Base-by-base conservation (phyloP, 2,113 vertebrate genomes). In the Puffinus mauretanicus region DNA sequence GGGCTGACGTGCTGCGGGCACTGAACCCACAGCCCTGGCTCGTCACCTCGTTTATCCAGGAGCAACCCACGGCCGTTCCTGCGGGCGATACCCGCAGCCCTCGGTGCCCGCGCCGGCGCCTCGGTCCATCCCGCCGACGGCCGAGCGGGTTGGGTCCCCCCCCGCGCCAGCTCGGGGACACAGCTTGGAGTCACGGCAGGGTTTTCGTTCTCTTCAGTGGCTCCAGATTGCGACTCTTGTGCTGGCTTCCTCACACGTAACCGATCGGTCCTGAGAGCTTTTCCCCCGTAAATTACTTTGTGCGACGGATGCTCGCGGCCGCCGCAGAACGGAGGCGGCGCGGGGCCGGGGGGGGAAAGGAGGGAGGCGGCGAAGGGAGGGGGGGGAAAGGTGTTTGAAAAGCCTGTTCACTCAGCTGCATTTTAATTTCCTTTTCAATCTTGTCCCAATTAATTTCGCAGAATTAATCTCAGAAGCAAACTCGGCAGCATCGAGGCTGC, bases 361-460 rank as follows among this genome's bases (percentile, higher is more conserved):
- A 70, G 40, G 44, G 40, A 38, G 62, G 40, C 2, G 10, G 46
- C 1, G 20, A 11, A 40, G 25, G 36, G 21, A 16, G 18, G 9
- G 4, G 32, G 81, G 51, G 60, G 36, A 95, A 97, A 98, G 97
- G 98, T 98, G 98, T 98, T 97, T 89, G 97, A 96, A 96, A 97
- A 96, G 97, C 97, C 97, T 98, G 98, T 97, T 98, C 98, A 97
- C 97, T 98, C 98, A 98, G 97, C 98, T 98, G 98, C 97, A 94
- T 98, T 98, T 98, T 98, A 98, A 98, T 98, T 98, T 98, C 98
- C 98, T 98, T 98, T 98, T 98, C 99, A 98, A 98, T 99, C 98
- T 98, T 99, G 98, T 98, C 98, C 98, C 98, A 99, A 99, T 99
- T 99, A 99, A 99, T 99, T 99, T 97, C 87, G 76, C 97, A 93